Percentiles rank a stretch among this genome's conserved stretches.
Evolutionary conservation across 2,888 invertebrate genomes (phyloP).

Genomic region (Colletes collaris): DNA sequence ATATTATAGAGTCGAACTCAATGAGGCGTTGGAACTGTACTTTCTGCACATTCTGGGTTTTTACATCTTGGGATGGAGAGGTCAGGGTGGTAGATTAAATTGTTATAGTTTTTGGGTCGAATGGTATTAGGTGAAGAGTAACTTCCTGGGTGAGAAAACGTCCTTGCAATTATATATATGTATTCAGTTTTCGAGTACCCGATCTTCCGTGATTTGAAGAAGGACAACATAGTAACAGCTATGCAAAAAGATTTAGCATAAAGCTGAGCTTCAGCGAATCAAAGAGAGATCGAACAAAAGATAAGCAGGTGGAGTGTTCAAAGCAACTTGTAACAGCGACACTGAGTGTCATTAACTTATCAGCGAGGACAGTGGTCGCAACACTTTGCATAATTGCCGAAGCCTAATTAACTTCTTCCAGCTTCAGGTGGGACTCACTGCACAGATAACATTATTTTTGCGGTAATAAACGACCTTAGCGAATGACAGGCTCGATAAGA

Average conservation of each 20-base stretch:
- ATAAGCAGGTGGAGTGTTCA: constrained; percentile 10
- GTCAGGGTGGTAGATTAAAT: too few species aligned
- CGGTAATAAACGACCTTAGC: constrained; percentile 35
- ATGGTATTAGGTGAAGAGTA: too few species aligned
- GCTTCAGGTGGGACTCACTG: constrained; percentile 21
- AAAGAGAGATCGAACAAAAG: constrained; percentile 8
- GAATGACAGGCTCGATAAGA: constrained; percentile 22
- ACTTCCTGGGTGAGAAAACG: too few species aligned
- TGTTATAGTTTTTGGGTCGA: too few species aligned
- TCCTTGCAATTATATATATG: too few species aligned
- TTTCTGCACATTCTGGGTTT: too few species aligned
- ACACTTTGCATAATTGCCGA: constrained; percentile 57
- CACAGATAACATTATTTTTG: constrained; percentile 53
- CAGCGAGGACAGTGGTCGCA: constrained; percentile 45
- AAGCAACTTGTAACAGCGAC: constrained; percentile 51
- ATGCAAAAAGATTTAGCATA: not conserved
- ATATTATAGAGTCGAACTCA: too few species aligned
- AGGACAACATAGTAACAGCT: not conserved
- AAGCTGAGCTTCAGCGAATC: not conserved
- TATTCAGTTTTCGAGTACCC: too few species aligned
- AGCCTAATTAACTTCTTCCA: constrained; percentile 55
- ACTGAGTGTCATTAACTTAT: constrained; percentile 51
- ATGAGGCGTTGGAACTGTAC: too few species aligned
- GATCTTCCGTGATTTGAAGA: too few species aligned
- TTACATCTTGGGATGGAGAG: too few species aligned